Evolutionary conservation across 2,797 vertebrate genomes (phyloP), one percentile per base, ranked within the genome.

Genomic region (Rhabdophis nuchalis): DNA sequence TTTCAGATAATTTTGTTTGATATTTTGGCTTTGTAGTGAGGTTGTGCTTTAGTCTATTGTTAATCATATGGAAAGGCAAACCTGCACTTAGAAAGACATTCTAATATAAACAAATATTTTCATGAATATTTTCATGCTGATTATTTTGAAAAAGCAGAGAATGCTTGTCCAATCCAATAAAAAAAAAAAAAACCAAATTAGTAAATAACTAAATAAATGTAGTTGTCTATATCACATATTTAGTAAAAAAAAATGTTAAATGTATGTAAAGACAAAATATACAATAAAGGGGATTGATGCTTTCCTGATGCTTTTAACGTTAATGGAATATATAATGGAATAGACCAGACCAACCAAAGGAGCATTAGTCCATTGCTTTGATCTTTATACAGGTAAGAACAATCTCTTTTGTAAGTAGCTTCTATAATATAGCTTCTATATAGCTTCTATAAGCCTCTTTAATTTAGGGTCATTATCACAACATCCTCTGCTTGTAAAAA

Each of bases 381-480:
- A 91, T 91, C 90, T 91, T 91, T 88, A 91, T n/a, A 41, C 82
- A 86, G 41, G 60, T 57, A 91, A 68, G 57, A 91, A 72, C 32
- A 54, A 88, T 77, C 41, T 72, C 29, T 91, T 85, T 68, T 68
- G 58, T 25, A 86, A 46, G 60, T 91, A 93, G 91, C 89, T 86
- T 89, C 46, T 50, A 50, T 50, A 50, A 50, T 50, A 50, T 50
- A 50, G 46, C 46, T 50, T 50, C 46, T 50, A 50, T 50, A 89
- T 89, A 57, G 89, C 32, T 88, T 88, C 89, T 58, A 60, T 52
- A 72, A 93, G 72, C 53, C 60, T 93, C 72, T 68, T 91, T 89
- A 89, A 93, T 91, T 85, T 91, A 16, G 54, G n/a, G n/a, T 53
- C 60, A 89, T 93, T 93, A 93, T 77, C 60, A 9, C 60, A 91